Base-by-base conservation (phyloP, 2,797 vertebrate genomes). In the Fistularia tabacaria region DNA sequence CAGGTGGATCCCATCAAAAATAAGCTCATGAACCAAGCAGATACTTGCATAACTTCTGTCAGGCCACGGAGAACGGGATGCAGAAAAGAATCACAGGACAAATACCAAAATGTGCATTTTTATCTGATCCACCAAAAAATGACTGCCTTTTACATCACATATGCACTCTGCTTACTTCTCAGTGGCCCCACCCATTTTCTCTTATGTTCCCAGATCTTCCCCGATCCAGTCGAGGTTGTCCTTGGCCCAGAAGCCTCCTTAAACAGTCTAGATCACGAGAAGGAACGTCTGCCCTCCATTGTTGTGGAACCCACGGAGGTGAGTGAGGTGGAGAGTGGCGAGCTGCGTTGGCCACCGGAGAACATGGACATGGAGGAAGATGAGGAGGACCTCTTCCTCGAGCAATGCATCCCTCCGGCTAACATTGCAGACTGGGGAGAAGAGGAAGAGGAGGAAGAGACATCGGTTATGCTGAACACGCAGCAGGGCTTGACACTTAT, bases 341-440 rank as follows among this genome's bases (percentile, higher is more conserved):
- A 93, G 81, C 81, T 93, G 50, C 89, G 92, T 25, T 93, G 92
- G 92, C 92, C 92, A 12, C 91, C 92, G 0, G 89, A 92, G 43
- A 83, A 75, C 59, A 66, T 79, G 37, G 85, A 91, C 64, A 79
- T 77, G 51, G 89, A 92, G 37, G 89, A 91, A 1, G 90, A 89
- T 0, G 89, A 91, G 56, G 87, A 89, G 49, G 87, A 90, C 73
- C 79, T 91, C 54, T 92, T 92, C 76, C 61, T 92, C 71, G 91
- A 91, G 74, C 90, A 92, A 75, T 90, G 90, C 64, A 91, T 90
- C 54, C 90, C 89, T 3, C 91, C 90, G 0, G 87, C 90, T 42
- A 91, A 90, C 70, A 89, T 92, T 0, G 86, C 89, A 8, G 90
- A 92, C 78, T 92, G 90, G 89, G 89, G 85, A 38, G 85, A 87